phyloP scores from a whole-genome alignment of 2,797 vertebrate species.

The Semotilus atromaculatus region DNA sequence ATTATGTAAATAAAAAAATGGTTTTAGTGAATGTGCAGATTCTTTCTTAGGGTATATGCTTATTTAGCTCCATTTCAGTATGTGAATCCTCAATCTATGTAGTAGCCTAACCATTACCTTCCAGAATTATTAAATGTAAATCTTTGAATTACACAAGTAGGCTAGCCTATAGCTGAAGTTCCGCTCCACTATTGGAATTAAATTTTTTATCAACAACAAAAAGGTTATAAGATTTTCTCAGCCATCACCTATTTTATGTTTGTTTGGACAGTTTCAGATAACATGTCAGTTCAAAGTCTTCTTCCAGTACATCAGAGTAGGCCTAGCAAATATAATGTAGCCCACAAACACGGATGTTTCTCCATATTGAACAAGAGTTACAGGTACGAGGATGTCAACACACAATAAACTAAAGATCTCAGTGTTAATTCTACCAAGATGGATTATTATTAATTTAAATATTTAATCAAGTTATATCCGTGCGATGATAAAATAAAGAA shows the following conservation, averaged over 20 bases:
- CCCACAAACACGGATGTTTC: not conserved
- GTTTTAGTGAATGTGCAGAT: slow-evolving; percentile 67
- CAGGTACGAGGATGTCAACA: not conserved
- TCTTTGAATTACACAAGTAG: not conserved
- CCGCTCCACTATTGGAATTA: not conserved
- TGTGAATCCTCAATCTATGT: no score
- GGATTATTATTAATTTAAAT: not conserved
- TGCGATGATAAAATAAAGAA: not conserved
- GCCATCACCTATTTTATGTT: not conserved
- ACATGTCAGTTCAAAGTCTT: not conserved
- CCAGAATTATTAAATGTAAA: not conserved
- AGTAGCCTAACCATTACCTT: not conserved
- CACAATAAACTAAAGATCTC: not conserved
- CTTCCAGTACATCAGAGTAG: not conserved
- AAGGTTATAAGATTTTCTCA: not conserved
- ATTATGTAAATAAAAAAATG: slow-evolving; percentile 76
- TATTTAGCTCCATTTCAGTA: not conserved
- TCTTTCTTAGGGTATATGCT: not conserved
- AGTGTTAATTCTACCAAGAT: not conserved
- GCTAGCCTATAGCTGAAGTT: not conserved
- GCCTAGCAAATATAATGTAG: not conserved
- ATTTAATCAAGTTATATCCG: not conserved
- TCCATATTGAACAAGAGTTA: not conserved
- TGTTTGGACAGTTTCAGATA: slow-evolving; percentile 8
- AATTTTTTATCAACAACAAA: not conserved